Conservation (phyloP, 2,113 vertebrate genomes). For the Amblyornis subalaris region DNA sequence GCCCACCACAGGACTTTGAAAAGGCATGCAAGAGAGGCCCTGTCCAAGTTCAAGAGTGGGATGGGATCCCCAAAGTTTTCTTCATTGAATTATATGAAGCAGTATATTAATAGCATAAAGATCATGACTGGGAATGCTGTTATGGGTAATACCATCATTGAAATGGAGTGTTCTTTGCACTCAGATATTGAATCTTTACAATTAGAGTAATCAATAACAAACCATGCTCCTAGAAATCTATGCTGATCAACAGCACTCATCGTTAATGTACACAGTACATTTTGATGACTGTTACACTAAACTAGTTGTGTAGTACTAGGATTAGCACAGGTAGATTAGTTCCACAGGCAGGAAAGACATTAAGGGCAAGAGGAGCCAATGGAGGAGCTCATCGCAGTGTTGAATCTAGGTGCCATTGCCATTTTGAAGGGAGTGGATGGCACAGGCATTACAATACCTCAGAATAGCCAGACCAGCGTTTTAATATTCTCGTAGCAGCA, state of each 20-base stretch:
- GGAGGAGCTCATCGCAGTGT: conserved; percentile 43
- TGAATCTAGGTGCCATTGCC: neutral
- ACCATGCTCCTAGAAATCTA: conserved; percentile 73
- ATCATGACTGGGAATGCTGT: conserved; percentile 59
- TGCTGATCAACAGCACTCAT: conserved; percentile 67
- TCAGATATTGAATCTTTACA: conserved; percentile 58
- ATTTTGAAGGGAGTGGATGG: conserved; percentile 49
- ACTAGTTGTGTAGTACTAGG: conserved; percentile 61
- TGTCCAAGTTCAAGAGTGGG: conserved; percentile 62
- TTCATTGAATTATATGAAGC: conserved; percentile 65
- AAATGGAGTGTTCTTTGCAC: conserved; percentile 61
- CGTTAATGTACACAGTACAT: conserved; percentile 66
- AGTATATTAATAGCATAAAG: conserved; percentile 62
- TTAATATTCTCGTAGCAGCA: conserved; percentile 20
- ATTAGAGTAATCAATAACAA: conserved; percentile 63
- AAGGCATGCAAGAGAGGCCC: conserved; percentile 69
- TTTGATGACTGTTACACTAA: conserved; percentile 68
- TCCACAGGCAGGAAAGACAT: conserved; percentile 70
- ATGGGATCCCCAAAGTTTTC: conserved; percentile 56
- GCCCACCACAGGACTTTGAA: conserved; percentile 72
- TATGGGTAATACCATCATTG: conserved; percentile 55
- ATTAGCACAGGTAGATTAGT: conserved; percentile 69
- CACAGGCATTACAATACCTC: conserved; percentile 18
- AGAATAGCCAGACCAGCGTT: neutral
- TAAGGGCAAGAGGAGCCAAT: conserved; percentile 64